Conservation (phyloP, 2,797 vertebrate genomes). For the Phalloptychus januarius region DNA sequence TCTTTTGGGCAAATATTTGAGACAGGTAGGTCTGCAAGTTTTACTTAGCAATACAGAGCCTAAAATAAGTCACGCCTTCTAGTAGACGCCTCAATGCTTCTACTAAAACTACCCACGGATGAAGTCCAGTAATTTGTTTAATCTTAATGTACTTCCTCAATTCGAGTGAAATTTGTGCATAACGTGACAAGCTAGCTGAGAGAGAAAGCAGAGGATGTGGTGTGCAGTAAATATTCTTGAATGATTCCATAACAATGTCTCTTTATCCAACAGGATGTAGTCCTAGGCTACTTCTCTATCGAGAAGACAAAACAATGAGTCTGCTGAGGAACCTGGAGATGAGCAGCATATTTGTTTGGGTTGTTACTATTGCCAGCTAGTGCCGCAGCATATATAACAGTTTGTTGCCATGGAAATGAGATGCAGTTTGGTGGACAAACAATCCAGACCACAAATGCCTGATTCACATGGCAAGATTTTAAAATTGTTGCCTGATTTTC, state of each 20-base stretch:
- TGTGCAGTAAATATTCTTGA: not conserved
- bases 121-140: not conserved
- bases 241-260: not conserved
- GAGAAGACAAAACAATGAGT: not conserved
- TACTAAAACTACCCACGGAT: not conserved
- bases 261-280: not conserved
- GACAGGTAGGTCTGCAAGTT: conserved; percentile 22
- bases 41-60: conserved; percentile 28
- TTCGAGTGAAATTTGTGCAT: not conserved
- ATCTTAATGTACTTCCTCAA: not conserved
- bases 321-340: not conserved
- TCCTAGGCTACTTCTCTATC: not conserved
- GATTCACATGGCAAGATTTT: no score
- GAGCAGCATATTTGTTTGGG: not conserved
- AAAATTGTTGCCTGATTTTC: no score
- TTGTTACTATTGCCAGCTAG: not conserved
- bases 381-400: not conserved
- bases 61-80: no score
- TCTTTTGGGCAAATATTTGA: conserved; percentile 38
- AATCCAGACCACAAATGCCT: no score
- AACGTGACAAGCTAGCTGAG: not conserved
- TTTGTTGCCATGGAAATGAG: not conserved
- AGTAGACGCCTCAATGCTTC: not conserved
- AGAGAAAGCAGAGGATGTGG: not conserved
- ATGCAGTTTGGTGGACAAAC: no score